A percentile compares a stretch with the other conserved stretches of the same genome.
Evolutionary conservation across 2,797 vertebrate species (phyloP).

Genomic region (Pseudocheirus occidentalis): DNA sequence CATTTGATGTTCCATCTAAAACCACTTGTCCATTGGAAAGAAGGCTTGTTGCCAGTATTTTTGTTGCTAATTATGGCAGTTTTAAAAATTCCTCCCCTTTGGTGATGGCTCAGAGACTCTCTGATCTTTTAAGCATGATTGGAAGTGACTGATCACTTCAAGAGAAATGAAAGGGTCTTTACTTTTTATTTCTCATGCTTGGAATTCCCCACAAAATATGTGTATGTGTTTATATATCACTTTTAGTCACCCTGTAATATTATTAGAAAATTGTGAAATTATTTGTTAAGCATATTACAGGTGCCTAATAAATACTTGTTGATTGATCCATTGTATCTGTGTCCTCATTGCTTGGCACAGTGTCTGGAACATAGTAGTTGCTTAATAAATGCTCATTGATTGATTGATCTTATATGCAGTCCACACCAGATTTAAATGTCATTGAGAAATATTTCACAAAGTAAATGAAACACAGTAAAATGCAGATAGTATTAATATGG

Average conservation of each 20-base stretch:
- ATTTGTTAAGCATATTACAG: not conserved
- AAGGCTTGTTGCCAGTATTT: conserved; percentile 54
- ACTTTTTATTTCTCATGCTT: conserved; percentile 25
- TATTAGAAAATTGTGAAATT: not conserved
- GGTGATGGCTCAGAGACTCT: conserved; percentile 25
- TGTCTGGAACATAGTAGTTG: not conserved
- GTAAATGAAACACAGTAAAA: not conserved
- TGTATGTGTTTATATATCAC: conserved; percentile 9
- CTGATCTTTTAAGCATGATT: not conserved
- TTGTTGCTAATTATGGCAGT: conserved; percentile 38
- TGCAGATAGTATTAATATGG: not conserved
- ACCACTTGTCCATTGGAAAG: conserved; percentile 35
- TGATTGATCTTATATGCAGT: not conserved
- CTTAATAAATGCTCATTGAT: not conserved
- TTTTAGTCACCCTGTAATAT: not conserved
- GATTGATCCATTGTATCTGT: not conserved
- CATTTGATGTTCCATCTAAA: conserved; percentile 36
- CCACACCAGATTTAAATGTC: not conserved
- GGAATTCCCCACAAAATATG: conserved; percentile 18
- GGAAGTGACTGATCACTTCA: conserved; percentile 38
- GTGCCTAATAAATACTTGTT: not conserved
- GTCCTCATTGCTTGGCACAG: not conserved
- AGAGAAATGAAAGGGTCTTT: conserved; percentile 28
- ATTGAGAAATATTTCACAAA: not conserved
- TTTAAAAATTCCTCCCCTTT: conserved; percentile 36